phyloP scores from a whole-genome alignment of 2,797 vertebrate species.

The Urophycis tenuis region DNA sequence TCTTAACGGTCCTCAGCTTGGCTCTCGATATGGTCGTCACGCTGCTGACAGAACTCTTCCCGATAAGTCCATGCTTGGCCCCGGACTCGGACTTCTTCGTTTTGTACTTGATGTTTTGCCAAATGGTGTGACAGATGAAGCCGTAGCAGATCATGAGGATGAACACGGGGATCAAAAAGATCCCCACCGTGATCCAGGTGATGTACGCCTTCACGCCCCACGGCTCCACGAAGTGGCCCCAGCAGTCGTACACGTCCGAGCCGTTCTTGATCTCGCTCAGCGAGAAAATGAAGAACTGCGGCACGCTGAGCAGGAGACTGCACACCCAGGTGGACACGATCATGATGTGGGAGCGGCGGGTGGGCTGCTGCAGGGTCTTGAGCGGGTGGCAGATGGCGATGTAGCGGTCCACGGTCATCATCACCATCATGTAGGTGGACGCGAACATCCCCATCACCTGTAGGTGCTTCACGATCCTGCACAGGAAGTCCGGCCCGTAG shows the following conservation, averaged over 20 bases:
- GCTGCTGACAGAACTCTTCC: slow-evolving; percentile 81
- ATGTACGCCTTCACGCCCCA: slow-evolving; percentile 87
- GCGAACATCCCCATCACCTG: slow-evolving; percentile 96
- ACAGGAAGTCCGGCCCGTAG: slow-evolving; percentile 87
- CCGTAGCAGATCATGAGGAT: slow-evolving; percentile 84
- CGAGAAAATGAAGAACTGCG: slow-evolving; percentile 95
- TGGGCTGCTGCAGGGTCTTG: slow-evolving; percentile 89
- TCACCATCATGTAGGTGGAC: slow-evolving; percentile 96
- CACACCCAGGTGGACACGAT: slow-evolving; percentile 84
- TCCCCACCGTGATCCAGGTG: slow-evolving; percentile 88
- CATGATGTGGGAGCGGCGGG: slow-evolving; percentile 84
- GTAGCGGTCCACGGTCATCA: slow-evolving; percentile 96
- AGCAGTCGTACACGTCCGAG: slow-evolving; percentile 86
- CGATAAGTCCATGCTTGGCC: slow-evolving; percentile 68
- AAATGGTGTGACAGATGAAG: slow-evolving; percentile 89
- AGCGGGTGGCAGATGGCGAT: slow-evolving; percentile 96
- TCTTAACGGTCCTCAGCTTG: slow-evolving; percentile 93
- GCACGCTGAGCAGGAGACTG: slow-evolving; percentile 84
- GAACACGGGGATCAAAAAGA: slow-evolving; percentile 85
- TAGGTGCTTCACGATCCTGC: slow-evolving; percentile 90
- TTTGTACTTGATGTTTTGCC: slow-evolving; percentile 84
- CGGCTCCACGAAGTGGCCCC: slow-evolving; percentile 86
- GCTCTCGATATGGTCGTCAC: slow-evolving; percentile 86
- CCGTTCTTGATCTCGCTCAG: slow-evolving; percentile 82
- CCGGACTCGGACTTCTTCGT: slow-evolving; percentile 56